Base-by-base conservation (phyloP, 2,888 invertebrate species). In the Cheilosia vernalis region DNA sequence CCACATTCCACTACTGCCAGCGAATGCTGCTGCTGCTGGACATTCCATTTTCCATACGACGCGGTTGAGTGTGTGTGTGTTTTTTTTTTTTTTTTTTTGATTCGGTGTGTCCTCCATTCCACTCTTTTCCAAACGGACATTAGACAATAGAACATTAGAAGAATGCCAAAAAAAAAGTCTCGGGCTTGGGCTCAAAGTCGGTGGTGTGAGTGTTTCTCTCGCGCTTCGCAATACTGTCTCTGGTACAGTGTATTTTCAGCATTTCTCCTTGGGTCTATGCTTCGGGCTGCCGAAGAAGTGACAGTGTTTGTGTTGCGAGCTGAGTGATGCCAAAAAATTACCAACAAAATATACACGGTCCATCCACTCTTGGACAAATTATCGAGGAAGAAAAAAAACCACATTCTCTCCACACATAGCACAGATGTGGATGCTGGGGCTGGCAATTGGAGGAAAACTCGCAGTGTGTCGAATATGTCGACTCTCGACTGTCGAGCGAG, bases 61-160 rank as follows among this genome's bases (percentile, higher is more conserved):
- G n/a, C n/a, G n/a, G n/a, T n/a, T n/a, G n/a, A n/a, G 2, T 24
- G 24, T 2, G 15, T 55, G 9, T 1, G 5, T 24, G 37, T 2
- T 70, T 44, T 55, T n/a, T 15, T 44, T 44, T 42, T 13, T 17
- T n/a, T n/a, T n/a, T n/a, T n/a, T 56, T 72, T 42, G 72, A 42
- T 66, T 66, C 30, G 21, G 10, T 51, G 47, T 69, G n/a, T 66
- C 67, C 51, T 74, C 58, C 58, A 69, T 84, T 79, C 73, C 69
- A 79, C 58, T 70, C 58, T 49, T 74, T 58, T 49, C 64, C 58
- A 33, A 74, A 79, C 58, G 74, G 84, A 74, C 84, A 74, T 49
- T 64, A 49, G 67, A 78, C 66, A 53, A 58, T 19, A 27, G 19
- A 70, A 17, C 40, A 63, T 69, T 37, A 37, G 37, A 37, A 37